Evolutionary conservation across 2,888 invertebrate genomes (phyloP), one percentile per base, ranked within the genome.

Genomic region (Drosophila anomalipes): DNA sequence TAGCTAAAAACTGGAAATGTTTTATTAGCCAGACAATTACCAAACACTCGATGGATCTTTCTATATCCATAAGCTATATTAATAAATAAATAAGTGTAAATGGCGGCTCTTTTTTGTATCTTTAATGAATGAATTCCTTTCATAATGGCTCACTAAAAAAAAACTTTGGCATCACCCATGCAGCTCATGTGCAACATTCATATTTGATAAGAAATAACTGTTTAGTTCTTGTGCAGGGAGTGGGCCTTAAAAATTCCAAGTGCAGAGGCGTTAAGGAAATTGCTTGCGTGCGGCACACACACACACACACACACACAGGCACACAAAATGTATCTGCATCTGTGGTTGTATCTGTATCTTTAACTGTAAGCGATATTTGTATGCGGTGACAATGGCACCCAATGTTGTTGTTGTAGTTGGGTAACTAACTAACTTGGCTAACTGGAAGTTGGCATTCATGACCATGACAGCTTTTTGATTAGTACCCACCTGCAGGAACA

Each of bases 401-500:
- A 76, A 69, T 77, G 72, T 53, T 53, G 64, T 49, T 47, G 66
- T 47, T 54, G 60, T 33, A 41, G 65, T 60, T 71, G 56, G 41
- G 14, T 51, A 65, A 61, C 62, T 44, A 64, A 44, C 28, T 72
- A 75, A 79, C 68, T 79, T 62, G 79, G 80, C 88, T 70, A 87
- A 85, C 85, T 89, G 90, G 85, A 82, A 69, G 82, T 74, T 74
- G 82, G 67, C 73, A 61, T 57, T 72, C 82, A 82, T 86, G 89
- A 47, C 81, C 84, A 88, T 81, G 86, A 82, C 86, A 76, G 81
- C 77, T 77, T 59, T 51, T 74, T 63, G 59, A 57, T 37, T 28
- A 44, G 33, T 68, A 70, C 78, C 85, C 81, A 92, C 92, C 92
- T 92, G 92, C 92, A 92, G 79, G 91, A 90, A 79, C 92, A 92